Base-by-base conservation (phyloP, 2,113 vertebrate genomes). In the Butorides virescens region DNA sequence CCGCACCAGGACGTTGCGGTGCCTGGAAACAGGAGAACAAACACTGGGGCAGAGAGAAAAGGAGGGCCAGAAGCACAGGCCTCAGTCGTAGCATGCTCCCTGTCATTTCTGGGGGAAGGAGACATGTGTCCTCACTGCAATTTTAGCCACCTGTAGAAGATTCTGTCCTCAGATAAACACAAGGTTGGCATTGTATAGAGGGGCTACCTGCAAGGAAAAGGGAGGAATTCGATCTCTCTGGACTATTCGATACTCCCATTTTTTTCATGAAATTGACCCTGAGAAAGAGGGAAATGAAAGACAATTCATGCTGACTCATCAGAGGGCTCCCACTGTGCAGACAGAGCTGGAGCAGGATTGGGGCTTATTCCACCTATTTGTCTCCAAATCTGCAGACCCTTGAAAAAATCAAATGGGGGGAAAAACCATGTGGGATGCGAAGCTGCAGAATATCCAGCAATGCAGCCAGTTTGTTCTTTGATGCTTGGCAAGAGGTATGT, bases 1-100 rank as follows among this genome's bases (percentile, higher is more conserved):
- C n/a, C 96, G 93, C 47, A 98, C 97, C 17, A 74, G 74, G 39
- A 73, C 58, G 2, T 98, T 97, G 55, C 91, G 49, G 49, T 98
- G 97, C 58, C 98, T 98, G 93, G 15, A 88, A 92, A 59, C 16
- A 59, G 73, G 65, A 68, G 8, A 53, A 19, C 36, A 77, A 4
- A 59, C 32, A 4, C 27, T 39, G 20, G 5, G 20, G 12, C 67
- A 82, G 44, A 58, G 39, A 32, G 32, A 82, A 62, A 42, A 47
- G 25, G 13, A 72, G 52, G 15, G 47, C 9, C 61, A 74, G 30
- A 72, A 90, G 46, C 49, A n/a, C 37, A 46, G 13, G n/a, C 14
- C 34, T 21, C 3, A 5, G 58, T 34, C 58, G 21, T 3, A 79
- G 29, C 18, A 10, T 15, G 23, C 16, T 68, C 49, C 44, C 44